These are phyloP conservation scores for Polyergus mexicanus DNA, from an alignment of 1,140 invertebrate species.

Conservation along the genomic window DNA sequence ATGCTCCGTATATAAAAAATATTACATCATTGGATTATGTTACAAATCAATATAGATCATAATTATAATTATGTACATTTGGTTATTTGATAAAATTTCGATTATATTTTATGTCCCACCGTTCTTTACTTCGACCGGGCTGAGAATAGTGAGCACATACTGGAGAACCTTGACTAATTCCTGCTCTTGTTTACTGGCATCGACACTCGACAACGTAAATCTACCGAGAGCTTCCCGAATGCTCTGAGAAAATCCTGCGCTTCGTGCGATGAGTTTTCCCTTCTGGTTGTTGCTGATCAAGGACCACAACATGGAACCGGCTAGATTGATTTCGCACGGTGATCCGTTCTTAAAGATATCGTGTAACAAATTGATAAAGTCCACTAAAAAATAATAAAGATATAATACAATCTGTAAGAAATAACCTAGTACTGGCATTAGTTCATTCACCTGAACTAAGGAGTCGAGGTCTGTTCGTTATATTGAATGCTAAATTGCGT, in stretches of 20 bases:
- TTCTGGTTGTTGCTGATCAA: constrained; percentile 84
- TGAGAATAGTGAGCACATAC: constrained; percentile 79
- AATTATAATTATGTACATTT: constrained; percentile 23
- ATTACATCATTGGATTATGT: constrained; percentile 22
- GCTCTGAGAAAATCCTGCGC: constrained; percentile 78
- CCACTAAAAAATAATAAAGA: constrained; percentile 72
- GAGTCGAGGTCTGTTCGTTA: constrained; percentile 79
- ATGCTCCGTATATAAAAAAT: constrained; percentile 8
- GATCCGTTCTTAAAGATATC: constrained; percentile 78
- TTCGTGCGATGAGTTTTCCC: constrained; percentile 81
- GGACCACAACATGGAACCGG: constrained; percentile 81
- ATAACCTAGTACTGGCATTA: not conserved
- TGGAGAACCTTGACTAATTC: constrained; percentile 80
- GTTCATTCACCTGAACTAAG: constrained; percentile 78
- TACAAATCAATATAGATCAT: not conserved
- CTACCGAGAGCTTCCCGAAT: constrained; percentile 81
- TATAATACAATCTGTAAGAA: not conserved
- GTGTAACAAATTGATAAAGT: constrained; percentile 81
- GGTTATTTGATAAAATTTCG: not conserved
- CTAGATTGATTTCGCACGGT: constrained; percentile 78
- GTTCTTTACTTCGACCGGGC: constrained; percentile 64
- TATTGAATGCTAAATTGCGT: constrained; percentile 81
- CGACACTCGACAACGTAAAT: constrained; percentile 70
- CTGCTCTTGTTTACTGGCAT: constrained; percentile 72
- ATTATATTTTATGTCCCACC: not conserved